Evolutionary conservation across 2,888 invertebrate genomes (phyloP).

Genomic region (Scaptomyza reducta): DNA sequence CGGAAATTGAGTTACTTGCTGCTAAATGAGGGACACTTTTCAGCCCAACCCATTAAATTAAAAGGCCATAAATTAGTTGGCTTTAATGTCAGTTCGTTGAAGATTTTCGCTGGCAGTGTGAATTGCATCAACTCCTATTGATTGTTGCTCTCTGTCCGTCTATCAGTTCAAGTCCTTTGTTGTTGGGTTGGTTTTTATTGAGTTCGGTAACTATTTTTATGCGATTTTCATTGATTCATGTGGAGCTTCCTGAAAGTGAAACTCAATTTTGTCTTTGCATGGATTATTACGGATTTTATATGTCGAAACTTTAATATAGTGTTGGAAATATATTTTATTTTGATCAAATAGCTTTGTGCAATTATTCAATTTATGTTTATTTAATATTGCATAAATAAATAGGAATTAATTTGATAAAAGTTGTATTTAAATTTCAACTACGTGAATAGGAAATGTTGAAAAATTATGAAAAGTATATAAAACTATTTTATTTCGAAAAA

Average conservation of each 20-base stretch:
- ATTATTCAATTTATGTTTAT: too few species aligned
- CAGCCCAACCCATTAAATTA: constrained; percentile 84
- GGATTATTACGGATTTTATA: constrained; percentile 5
- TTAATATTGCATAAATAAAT: too few species aligned
- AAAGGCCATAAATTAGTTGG: constrained; percentile 83
- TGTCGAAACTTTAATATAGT: neutral
- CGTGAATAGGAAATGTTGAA: too few species aligned
- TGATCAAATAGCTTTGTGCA: neutral
- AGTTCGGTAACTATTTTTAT: constrained; percentile 67
- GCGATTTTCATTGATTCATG: constrained; percentile 51
- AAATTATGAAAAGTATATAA: too few species aligned
- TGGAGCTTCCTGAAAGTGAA: constrained; percentile 32
- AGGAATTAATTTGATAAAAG: too few species aligned
- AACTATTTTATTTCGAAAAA: too few species aligned
- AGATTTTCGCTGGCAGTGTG: constrained; percentile 64
- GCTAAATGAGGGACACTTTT: constrained; percentile 65
- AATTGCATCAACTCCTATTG: constrained; percentile 65
- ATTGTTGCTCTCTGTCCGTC: constrained; percentile 36
- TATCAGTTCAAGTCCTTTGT: neutral
- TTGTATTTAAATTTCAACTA: too few species aligned
- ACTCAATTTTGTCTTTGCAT: neutral
- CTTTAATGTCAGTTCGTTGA: constrained; percentile 78
- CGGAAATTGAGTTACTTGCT: constrained; percentile 57
- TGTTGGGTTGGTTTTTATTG: constrained; percentile 50
- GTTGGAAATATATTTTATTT: neutral